Base-by-base conservation (phyloP, 2,888 invertebrate genomes). In the Phrixothrix hirtus region DNA sequence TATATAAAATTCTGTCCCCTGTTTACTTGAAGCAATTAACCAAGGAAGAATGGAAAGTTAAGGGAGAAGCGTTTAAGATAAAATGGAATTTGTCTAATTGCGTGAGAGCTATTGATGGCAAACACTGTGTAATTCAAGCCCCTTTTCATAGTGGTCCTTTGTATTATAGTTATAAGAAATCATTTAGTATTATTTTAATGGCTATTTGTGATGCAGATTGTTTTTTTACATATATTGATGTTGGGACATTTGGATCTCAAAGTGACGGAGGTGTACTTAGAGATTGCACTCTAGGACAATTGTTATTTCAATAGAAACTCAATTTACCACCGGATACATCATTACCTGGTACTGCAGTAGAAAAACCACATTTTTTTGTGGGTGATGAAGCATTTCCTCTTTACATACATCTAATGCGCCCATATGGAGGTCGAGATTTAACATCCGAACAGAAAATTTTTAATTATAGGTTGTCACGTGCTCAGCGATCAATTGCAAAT, bases 201-300 rank as follows among this genome's bases (percentile, higher is more conserved):
- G n/a, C n/a, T n/a, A n/a, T n/a, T n/a, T n/a, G n/a, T n/a, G n/a
- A n/a, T n/a, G n/a, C n/a, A n/a, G n/a, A n/a, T n/a, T n/a, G n/a
- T n/a, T n/a, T n/a, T 29, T 72, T 73, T 62, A 58, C 62, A 26
- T 50, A 61, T 26, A 60, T 65, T n/a, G 64, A 69, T 55, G 63
- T 68, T 43, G 69, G 72, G 15, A 58, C 58, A 35, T 63, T 60
- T 55, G 68, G 68, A 4, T 60, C 59, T 39, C 61, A 64, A 51
- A 66, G 66, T 60, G 70, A 71, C 56, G 66, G 67, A 7, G 66
- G 63, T n/a, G 50, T 67, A 17, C 63, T 65, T 41, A 31, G 45
- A 41, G 30, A 25, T n/a, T 59, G 46, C 16, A 27, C 29, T 17
- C 46, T 65, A 34, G 60, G 55, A 17, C 29, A 39, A 27, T 29